Evolutionary conservation across 2,797 vertebrate genomes (phyloP), one percentile per base, ranked within the genome.

Genomic region (Simalia tracyae): DNA sequence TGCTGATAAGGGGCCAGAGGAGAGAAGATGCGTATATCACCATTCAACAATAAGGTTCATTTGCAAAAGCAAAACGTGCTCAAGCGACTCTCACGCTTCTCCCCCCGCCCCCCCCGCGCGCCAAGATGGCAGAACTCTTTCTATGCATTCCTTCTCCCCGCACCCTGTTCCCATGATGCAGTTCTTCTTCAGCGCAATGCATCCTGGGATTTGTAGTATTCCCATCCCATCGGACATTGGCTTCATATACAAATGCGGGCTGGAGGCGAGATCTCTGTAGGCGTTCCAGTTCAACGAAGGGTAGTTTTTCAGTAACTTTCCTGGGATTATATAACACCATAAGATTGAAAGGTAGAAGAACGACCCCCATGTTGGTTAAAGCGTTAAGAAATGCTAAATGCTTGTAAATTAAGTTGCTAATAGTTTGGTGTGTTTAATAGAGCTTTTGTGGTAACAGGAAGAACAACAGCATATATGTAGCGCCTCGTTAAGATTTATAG

Each of bases 201-300:
- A 86, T 87, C n/a, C 84, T 42, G 87, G 92, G 64, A 31, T 2
- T 54, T 42, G 88, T 89, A 81, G 92, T 86, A 59, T 14, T 14
- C 2, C 19, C 42, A 14, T n/a, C 14, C 22, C 9, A 14, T 59
- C 22, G 19, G 8, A 1, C 24, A 46, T 6, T 63, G 72, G 72
- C 3, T 81, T 46, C 19, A 5, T 22, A 46, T 24, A 46, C 36
- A 81, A 81, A 81, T 46, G 19, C 64, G 14, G 36, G 2, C 26
- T 86, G 6, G 6, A 89, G n/a, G 68, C 1, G 10, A 26, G 31
- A 36, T 28, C 31, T 57, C 50, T 6, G 5, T 26, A 66, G 22
- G 19, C 31, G 9, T 22, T 50, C 36, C 17, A 56, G n/a, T 56
- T 50, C 46, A 50, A 2, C 5, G 31, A 59, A 2, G 0, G 3